Base-by-base conservation (phyloP, 1,140 invertebrate genomes). In the Zaprionus vittiger region DNA sequence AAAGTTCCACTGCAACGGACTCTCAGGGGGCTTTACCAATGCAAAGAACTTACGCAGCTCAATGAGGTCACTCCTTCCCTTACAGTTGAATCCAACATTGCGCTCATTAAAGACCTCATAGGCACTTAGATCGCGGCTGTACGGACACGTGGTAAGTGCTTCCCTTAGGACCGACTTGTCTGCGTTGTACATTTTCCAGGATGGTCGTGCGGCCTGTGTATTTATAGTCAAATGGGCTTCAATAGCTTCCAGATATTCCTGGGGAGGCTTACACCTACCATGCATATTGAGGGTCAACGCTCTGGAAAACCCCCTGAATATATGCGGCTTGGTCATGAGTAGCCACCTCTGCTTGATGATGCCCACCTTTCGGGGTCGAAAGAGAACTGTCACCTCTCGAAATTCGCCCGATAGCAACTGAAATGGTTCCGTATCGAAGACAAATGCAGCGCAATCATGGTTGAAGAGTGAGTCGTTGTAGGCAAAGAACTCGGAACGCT, bases 271-370 rank as follows among this genome's bases (percentile, higher is more conserved):
- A 38, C 91, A 92, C 7, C 64, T 60, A 3, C 91, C 91, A 15
- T 79, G 75, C 26, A 92, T 54, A 47, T 89, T 81, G 0, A 87
- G 61, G 2, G 75, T 82, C 0, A 91, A 14, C 1, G 72, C 85
- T 12, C 56, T 65, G 7, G 77, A 70, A 15, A 54, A 67, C 2
- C 64, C 59, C 11, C 54, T 52, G 49, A 89, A 85, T 9, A 92
- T 81, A 0, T 60, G 47, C 0, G 78, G 80, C 1, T 26, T 31
- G 3, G 77, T 73, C 12, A 54, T 55, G 4, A 91, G 77, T 1
- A 90, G 22, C 84, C 83, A 87, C 2, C 77, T 57, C 24, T 89
- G 77, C 63, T 87, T 87, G 0, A 79, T 67, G 12, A 87, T 79
- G n/a, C 74, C 75, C 22, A 87, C 84, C 20, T 26, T 69, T 7